Evolutionary conservation across 2,888 invertebrate genomes (phyloP).

Genomic region (Abscondita cerata): DNA sequence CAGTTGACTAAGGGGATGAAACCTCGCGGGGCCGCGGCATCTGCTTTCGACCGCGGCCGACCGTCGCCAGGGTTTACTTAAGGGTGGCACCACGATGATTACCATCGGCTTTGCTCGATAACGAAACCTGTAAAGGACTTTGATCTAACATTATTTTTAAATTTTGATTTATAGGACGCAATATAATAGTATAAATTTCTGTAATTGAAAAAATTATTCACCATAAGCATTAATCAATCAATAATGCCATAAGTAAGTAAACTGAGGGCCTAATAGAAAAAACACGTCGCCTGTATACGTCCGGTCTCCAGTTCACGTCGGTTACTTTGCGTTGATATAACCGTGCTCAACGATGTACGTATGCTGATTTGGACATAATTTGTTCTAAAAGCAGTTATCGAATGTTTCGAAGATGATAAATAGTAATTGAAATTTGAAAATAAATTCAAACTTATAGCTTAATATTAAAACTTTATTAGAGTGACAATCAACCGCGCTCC

Average conservation of each 20-base stretch:
- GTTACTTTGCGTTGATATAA: constrained; percentile 23
- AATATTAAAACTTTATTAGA: too few relatives aligned
- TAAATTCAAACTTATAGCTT: too few relatives aligned
- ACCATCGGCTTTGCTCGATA: constrained; percentile 26
- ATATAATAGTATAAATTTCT: too few relatives aligned
- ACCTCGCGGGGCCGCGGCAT: constrained; percentile 42
- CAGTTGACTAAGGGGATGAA: constrained; percentile 33
- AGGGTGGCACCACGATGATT: constrained; percentile 35
- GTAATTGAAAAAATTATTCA: too few relatives aligned
- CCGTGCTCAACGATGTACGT: constrained; percentile 52
- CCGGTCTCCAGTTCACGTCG: constrained; percentile 19
- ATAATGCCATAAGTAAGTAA: too few relatives aligned
- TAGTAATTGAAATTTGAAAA: too few relatives aligned
- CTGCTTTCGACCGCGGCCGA: constrained; percentile 39
- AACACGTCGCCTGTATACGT: too few relatives aligned
- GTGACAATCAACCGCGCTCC: too few relatives aligned
- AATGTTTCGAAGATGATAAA: too few relatives aligned
- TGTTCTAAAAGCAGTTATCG: constrained; percentile 42
- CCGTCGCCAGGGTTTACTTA: constrained; percentile 34
- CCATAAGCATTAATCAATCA: too few relatives aligned
- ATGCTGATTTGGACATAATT: constrained; percentile 48
- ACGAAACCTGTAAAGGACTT: constrained; percentile 20
- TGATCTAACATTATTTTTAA: too few relatives aligned
- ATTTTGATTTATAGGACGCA: constrained; percentile 1
- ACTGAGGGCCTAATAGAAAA: too few relatives aligned